Evolutionary conservation across 2,888 invertebrate genomes (phyloP).

Genomic region (Chironomus tentans): DNA sequence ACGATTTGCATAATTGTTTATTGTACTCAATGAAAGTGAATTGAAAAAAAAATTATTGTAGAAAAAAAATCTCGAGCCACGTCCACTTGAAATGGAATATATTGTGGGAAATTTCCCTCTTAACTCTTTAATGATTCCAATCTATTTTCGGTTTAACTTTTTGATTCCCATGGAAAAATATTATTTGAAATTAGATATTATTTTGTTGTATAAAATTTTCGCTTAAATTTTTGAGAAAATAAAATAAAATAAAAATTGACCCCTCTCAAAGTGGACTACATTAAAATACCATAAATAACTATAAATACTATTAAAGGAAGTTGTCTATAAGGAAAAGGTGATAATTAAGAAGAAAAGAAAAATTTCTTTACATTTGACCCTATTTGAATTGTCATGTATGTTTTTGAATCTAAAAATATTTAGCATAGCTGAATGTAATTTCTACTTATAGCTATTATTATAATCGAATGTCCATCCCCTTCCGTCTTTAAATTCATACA

Average conservation of each 20-base stretch:
- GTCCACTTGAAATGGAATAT: background rate
- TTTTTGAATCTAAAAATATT: no score
- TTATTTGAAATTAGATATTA: no score
- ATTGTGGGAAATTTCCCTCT: background rate
- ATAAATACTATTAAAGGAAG: background rate
- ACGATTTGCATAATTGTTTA: slow-evolving; percentile 23
- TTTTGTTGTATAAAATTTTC: no score
- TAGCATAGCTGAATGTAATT: no score
- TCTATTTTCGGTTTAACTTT: no score
- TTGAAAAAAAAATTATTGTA: background rate
- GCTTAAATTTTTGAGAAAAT: no score
- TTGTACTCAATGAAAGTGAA: background rate
- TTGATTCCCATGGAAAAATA: no score
- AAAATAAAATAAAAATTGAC: no score
- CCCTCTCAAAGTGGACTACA: background rate
- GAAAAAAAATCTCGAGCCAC: background rate
- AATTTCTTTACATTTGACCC: no score
- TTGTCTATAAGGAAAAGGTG: background rate
- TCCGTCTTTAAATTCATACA: background rate
- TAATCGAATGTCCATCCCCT: background rate
- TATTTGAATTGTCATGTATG: no score
- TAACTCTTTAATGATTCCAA: background rate
- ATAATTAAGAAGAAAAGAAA: background rate
- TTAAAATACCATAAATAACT: slow-evolving; percentile 7
- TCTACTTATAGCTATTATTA: no score